These are phyloP conservation scores for Silurus asotus DNA, from an alignment of 2,113 vertebrate genomes.

Conservation along the genomic window DNA sequence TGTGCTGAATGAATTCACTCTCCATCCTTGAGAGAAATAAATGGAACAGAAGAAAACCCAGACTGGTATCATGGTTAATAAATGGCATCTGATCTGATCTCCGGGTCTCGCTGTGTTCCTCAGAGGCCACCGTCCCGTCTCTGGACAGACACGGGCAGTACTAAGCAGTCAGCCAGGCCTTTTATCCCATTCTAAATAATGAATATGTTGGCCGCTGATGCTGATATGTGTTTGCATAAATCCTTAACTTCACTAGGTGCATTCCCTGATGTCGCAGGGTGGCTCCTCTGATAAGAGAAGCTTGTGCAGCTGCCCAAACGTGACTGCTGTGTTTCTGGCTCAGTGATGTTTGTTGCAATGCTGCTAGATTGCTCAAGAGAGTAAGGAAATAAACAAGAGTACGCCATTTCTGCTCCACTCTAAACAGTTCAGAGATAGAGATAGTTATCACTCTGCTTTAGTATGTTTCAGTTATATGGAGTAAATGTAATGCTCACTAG, in stretches of 20 bases:
- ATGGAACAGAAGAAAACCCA: neutral
- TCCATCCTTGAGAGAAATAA: neutral
- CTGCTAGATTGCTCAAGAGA: neutral
- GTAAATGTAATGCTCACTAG: neutral
- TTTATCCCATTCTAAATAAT: conserved; percentile 48
- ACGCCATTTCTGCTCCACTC: neutral
- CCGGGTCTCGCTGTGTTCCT: conserved; percentile 25
- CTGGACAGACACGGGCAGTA: conserved; percentile 43
- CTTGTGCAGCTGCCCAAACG: conserved; percentile 23
- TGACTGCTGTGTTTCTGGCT: conserved; percentile 32
- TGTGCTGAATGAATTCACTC: neutral
- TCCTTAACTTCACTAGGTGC: conserved; percentile 45
- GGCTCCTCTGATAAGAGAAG: conserved; percentile 44
- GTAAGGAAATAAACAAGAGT: neutral
- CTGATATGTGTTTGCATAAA: conserved; percentile 53
- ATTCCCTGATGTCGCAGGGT: conserved; percentile 40
- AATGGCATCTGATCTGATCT: conserved; percentile 30
- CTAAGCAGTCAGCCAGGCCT: conserved; percentile 27
- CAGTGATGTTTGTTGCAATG: conserved; percentile 26
- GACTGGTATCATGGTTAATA: neutral
- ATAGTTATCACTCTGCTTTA: neutral
- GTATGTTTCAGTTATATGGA: neutral
- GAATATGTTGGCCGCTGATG: conserved; percentile 49
- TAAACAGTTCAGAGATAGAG: neutral
- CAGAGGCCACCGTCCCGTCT: conserved; percentile 18